Percentiles rank a stretch among this genome's conserved stretches.
Evolutionary conservation across 2,113 vertebrate species (phyloP).

Genomic region (Oreotrochilus melanogaster): DNA sequence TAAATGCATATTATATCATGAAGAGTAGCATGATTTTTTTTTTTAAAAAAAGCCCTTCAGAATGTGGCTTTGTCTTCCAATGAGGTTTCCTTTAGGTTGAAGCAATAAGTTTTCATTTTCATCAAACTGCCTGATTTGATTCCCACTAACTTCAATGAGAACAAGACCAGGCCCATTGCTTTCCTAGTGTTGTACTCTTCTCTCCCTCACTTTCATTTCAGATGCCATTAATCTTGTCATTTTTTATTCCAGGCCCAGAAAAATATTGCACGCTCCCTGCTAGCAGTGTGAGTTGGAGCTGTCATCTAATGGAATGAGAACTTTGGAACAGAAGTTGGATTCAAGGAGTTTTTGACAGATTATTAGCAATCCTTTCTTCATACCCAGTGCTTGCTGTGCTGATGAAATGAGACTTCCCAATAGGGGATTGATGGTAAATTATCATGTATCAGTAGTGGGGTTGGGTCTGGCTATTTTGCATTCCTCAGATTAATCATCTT

Average conservation of each 20-base stretch:
- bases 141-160: neutral
- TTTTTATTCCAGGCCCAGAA: neutral
- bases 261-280: neutral
- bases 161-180: neutral
- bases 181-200: fast-evolving
- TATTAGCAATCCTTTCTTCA: neutral
- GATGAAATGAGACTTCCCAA: neutral
- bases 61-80: neutral
- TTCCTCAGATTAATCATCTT: neutral
- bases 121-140: neutral
- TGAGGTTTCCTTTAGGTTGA: neutral
- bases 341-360: neutral
- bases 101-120: neutral
- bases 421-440: neutral
- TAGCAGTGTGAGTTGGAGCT: neutral
- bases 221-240: neutral
- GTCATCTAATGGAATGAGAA: neutral
- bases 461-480: neutral
- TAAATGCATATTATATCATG: neutral
- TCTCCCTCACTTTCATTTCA: neutral
- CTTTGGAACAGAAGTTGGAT: neutral
- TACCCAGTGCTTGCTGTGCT: neutral
- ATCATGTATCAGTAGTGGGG: neutral
- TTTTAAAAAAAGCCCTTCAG: neutral
- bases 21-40: neutral